These are phyloP conservation scores for Hydraecia micacea DNA, from an alignment of 2,888 invertebrate species.

Conservation along the genomic window DNA sequence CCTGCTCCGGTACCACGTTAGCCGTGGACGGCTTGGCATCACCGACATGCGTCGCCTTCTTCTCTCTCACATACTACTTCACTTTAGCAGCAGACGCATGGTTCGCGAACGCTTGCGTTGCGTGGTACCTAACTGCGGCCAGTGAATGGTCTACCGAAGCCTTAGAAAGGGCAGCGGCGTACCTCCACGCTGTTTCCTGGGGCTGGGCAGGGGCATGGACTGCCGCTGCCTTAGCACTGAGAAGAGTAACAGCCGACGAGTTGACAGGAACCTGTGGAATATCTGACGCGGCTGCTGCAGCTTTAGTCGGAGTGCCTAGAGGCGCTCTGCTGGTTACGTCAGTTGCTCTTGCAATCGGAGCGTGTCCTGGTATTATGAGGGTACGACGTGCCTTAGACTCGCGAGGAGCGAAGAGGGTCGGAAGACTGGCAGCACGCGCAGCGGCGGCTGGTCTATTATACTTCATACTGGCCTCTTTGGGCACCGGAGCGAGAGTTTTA, in stretches of 20 bases:
- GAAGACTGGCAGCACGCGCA: conserved; percentile 93
- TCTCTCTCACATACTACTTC: conserved; percentile 94
- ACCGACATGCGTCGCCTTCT: conserved; percentile 93
- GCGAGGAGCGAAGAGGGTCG: conserved; percentile 92
- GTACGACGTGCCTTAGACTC: conserved; percentile 91
- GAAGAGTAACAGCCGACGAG: conserved; percentile 94
- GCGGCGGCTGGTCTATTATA: conserved; percentile 95
- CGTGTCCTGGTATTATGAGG: conserved; percentile 94
- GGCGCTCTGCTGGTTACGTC: conserved; percentile 92
- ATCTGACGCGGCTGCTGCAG: conserved; percentile 90
- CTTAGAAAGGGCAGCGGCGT: conserved; percentile 95
- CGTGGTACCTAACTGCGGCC: conserved; percentile 97
- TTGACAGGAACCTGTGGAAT: conserved; percentile 96
- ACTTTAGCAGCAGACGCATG: conserved; percentile 95
- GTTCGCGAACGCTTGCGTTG: conserved; percentile 97
- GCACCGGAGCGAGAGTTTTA: conserved; percentile 93
- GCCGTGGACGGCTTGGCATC: conserved; percentile 88
- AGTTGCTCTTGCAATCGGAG: conserved; percentile 93
- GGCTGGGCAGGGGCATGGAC: conserved; percentile 96
- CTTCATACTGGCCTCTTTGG: conserved; percentile 92
- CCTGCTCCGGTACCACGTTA: conserved; percentile 81
- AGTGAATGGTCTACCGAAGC: conserved; percentile 98
- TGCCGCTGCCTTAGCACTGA: conserved; percentile 94
- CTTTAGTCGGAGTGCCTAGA: conserved; percentile 91
- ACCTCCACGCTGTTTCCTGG: conserved; percentile 97